phyloP scores from a whole-genome alignment of 2,888 invertebrate genomes.

The Adineta ricciae region DNA sequence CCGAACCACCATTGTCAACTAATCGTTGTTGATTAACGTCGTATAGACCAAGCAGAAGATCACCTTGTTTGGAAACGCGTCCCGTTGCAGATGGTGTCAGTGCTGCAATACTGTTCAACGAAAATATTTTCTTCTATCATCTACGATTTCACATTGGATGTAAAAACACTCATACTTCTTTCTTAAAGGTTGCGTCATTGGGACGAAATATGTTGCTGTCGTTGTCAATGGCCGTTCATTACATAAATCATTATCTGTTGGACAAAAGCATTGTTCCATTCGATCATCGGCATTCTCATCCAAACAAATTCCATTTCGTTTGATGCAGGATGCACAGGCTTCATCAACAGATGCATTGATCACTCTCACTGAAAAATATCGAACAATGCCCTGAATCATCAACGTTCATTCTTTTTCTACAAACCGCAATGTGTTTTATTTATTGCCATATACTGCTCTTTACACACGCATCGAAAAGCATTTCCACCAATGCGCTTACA shows the following conservation, averaged over 20 bases:
- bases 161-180: too few species aligned
- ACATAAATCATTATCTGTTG: slow-evolving; percentile 25
- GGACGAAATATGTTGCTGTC: background rate
- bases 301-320: slow-evolving; percentile 28
- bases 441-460: slow-evolving; percentile 27
- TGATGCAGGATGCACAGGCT: slow-evolving; percentile 25
- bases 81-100: background rate
- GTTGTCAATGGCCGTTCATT: background rate
- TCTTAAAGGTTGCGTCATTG: background rate
- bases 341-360: slow-evolving; percentile 18
- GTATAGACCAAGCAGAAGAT: slow-evolving; percentile 23
- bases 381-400: too few species aligned
- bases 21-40: slow-evolving; percentile 23
- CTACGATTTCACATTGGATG: background rate
- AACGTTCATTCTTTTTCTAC: background rate
- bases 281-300: slow-evolving; percentile 28
- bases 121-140: background rate
- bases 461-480: slow-evolving; percentile 26
- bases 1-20: slow-evolving; percentile 21
- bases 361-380: background rate
- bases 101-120: background rate
- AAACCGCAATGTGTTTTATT: slow-evolving; percentile 33
- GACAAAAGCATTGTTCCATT: slow-evolving; percentile 32
- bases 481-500: slow-evolving; percentile 30
- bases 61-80: slow-evolving; percentile 14